Percentiles rank a stretch among this genome's conserved stretches.
Conservation (phyloP, 2,113 vertebrate species). For the Macaca mulatta region DNA sequence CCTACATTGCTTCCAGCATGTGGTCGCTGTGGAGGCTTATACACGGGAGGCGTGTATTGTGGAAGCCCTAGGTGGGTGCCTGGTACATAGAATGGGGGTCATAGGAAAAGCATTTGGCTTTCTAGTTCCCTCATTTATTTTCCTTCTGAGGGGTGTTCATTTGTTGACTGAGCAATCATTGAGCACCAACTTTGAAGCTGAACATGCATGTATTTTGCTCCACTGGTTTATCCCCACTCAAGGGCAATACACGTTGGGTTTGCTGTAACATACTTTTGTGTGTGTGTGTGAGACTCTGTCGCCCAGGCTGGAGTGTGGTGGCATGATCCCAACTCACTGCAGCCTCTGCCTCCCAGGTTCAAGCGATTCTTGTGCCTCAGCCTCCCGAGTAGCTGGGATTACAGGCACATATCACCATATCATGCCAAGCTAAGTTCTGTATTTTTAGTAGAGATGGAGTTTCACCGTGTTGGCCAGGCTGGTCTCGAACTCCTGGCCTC, state of each 20-base stretch:
- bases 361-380: too few species aligned
- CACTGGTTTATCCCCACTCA: background rate
- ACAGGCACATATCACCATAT: too few species aligned
- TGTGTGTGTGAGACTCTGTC: too few species aligned
- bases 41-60: constrained; percentile 93
- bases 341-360: too few species aligned
- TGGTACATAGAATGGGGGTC: background rate
- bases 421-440: too few species aligned
- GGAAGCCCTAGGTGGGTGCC: constrained; percentile 91
- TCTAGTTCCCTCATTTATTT: background rate
- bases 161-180: background rate
- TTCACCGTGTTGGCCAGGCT: too few species aligned
- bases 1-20: constrained; percentile 94
- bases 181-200: background rate
- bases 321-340: too few species aligned
- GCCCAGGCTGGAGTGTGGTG: too few species aligned
- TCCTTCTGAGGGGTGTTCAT: background rate
- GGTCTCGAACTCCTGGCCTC: too few species aligned
- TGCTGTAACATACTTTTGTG: background rate
- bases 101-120: too few species aligned
- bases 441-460: too few species aligned
- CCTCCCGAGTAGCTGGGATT: too few species aligned
- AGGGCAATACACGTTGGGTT: background rate
- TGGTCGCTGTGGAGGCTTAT: constrained; percentile 92
- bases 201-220: background rate